Percentiles rank a stretch among this genome's conserved stretches.
These are phyloP conservation scores for Climacteris rufus DNA, from an alignment of 2,113 vertebrate species.

Conservation along the genomic window DNA sequence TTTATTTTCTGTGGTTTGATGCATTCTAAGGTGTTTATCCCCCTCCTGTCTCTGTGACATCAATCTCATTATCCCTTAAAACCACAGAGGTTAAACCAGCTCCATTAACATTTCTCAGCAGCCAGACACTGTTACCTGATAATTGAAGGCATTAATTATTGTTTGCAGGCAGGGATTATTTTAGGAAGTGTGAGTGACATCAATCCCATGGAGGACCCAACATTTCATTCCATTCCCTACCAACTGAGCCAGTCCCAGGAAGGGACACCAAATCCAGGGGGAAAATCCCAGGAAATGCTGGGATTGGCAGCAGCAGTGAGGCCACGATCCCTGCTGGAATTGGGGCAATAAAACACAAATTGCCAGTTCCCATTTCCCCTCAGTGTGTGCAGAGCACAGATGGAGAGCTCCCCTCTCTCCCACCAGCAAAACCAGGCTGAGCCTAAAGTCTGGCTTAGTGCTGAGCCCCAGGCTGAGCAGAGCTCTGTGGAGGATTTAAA, in stretches of 20 bases:
- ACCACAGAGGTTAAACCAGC: not conserved
- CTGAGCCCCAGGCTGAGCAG: not conserved
- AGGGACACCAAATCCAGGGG: not conserved
- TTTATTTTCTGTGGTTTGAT: not conserved
- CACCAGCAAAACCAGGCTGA: not conserved
- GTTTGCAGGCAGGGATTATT: not conserved
- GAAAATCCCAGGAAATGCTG: not conserved
- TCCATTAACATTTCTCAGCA: not conserved
- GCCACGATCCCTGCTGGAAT: not conserved
- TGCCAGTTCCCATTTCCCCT: not conserved
- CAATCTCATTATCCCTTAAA: not conserved
- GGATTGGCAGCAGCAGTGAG: not conserved
- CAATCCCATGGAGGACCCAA: not conserved
- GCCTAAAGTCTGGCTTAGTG: not conserved
- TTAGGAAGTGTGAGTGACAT: not conserved
- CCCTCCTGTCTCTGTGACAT: not conserved
- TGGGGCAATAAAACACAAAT: not conserved
- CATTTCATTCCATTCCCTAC: not conserved
- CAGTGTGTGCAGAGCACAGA: rapidly evolving
- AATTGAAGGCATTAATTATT: not conserved
- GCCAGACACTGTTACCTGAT: not conserved
- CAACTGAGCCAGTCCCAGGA: not conserved
- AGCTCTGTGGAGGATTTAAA: too few relatives aligned
- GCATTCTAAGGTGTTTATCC: too few relatives aligned
- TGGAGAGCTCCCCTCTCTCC: not conserved